Evolutionary conservation across 2,797 vertebrate genomes (phyloP), one percentile per base, ranked within the genome.

Genomic region (Catostomus latipinnis): DNA sequence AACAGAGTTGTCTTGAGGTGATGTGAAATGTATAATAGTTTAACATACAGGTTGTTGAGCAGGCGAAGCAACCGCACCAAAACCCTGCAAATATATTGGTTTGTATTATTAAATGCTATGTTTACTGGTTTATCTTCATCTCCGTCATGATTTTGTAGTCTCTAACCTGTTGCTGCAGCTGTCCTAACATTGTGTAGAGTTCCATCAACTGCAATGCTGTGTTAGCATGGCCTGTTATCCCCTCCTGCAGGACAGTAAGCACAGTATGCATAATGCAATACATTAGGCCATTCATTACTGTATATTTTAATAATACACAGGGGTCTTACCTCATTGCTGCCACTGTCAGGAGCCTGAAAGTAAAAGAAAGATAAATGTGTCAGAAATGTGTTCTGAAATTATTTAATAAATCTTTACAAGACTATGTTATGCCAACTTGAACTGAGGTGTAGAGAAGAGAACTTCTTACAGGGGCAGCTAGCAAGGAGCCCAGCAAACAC

Each of bases 191-290:
- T 79, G 93, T 90, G 88, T 92, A 92, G 75, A 93, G 80, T 82
- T 94, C 91, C 93, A 94, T 94, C 89, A 88, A 89, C 86, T 89
- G 90, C 79, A 92, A 84, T 85, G 90, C 92, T 18, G 86, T 83
- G 84, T 93, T 92, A 80, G 92, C 90, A 87, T 93, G 90, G 5
- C 88, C 88, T 5, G 83, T 87, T 81, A 83, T 82, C 88, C 84
- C 81, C 82, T 87, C 81, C 83, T 83, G 65, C 84, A 86, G 85
- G 85, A 87, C 72, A 81, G 7, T 71, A 53, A 52, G 86, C 62
- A 87, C 86, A 74, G 72, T 82, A 90, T 83, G 85, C 86, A 88
- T 58, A 67, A 53, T 60, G 12, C 7, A 49, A 16, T 2, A 60
- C 22, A 61, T 6, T 14, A 14, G 7, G 9, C 9, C 11, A 6